Evolutionary conservation across 2,888 invertebrate genomes (phyloP).

Genomic region (Frankliniella intonsa): DNA sequence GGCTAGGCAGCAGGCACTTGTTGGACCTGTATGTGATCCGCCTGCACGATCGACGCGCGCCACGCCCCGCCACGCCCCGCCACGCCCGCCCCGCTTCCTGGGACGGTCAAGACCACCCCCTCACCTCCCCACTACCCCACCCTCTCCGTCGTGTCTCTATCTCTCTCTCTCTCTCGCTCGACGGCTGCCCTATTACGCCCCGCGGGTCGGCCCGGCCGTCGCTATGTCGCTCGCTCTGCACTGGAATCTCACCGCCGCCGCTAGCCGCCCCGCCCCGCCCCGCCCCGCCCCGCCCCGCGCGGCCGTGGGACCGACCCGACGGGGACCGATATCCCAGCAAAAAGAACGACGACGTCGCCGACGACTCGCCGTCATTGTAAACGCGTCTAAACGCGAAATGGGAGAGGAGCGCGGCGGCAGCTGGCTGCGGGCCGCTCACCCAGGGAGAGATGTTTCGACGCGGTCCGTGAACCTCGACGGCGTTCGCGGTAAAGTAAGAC

Average conservation of each 20-base stretch:
- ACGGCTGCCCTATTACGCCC: background rate
- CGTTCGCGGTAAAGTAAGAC: background rate
- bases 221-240: background rate
- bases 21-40: conserved; percentile 24
- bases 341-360: too few species aligned
- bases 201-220: background rate
- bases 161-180: too few species aligned
- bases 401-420: background rate
- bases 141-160: background rate
- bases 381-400: too few species aligned
- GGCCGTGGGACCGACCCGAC: too few species aligned
- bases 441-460: background rate
- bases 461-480: background rate
- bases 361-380: too few species aligned
- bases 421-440: background rate
- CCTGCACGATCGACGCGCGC: background rate
- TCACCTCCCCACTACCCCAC: background rate
- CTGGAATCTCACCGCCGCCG: background rate
- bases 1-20: background rate
- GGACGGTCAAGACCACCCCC: background rate
- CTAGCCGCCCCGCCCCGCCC: too few species aligned
- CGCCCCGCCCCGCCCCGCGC: too few species aligned
- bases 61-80: background rate
- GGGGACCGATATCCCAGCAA: too few species aligned
- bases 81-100: background rate